Base-by-base conservation (phyloP, 1,140 invertebrate species). In the Bombyx mandarina region DNA sequence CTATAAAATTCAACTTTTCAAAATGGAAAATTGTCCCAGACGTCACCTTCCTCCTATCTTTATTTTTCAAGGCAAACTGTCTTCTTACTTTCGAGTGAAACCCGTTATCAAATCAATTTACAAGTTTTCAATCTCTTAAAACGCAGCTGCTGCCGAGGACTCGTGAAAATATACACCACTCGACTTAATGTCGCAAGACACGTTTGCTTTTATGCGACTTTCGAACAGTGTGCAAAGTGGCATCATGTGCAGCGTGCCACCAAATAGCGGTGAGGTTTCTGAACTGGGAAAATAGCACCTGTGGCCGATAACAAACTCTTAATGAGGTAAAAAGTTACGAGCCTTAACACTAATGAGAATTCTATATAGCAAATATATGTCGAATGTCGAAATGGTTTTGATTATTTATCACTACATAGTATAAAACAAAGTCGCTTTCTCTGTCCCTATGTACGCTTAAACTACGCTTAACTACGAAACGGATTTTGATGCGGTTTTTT, bases 151-250 rank as follows among this genome's bases (percentile, higher is more conserved):
- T 42, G 56, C 60, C 56, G 45, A 54, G 62, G 57, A 63, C 58
- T 72, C 80, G 73, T 81, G 79, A 79, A 81, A 81, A 74, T 79
- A 79, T 79, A 75, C 69, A 72, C 62, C 66, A 48, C 68, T 67
- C 68, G 69, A 73, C 66, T 69, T 60, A 69, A 62, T 66, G 69
- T 60, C 66, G 57, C 73, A 73, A 75, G 76, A 74, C 74, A 77
- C n/a, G 71, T 77, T 79, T 62, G 72, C 65, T 78, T 78, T 74
- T 67, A 71, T 69, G 68, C 63, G 65, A 78, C 66, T 82, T 77
- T 60, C 56, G 66, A 67, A 69, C 58, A 66, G 69, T 75, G 77
- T 81, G 79, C 63, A 49, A 80, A 82, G 72, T 74, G 76, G 66
- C 67, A 66, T 69, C 82, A 82, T 75, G 72, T 86, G 82, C 62